phyloP scores from a whole-genome alignment of 2,113 vertebrate genomes.

The Pollachius pollachius region DNA sequence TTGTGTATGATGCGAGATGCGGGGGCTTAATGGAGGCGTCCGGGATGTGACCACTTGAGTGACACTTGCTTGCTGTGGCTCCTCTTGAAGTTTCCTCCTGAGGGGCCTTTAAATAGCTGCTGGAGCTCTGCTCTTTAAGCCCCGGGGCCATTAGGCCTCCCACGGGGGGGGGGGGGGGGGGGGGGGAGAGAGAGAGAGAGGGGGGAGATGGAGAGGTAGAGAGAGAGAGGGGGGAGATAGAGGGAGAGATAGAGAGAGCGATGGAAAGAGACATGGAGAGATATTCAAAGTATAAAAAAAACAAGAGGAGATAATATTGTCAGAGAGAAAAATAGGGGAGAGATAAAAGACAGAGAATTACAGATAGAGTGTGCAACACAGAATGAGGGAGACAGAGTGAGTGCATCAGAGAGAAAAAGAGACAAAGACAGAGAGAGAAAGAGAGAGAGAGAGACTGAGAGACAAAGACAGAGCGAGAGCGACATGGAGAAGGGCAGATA shows the following conservation, averaged over 20 bases:
- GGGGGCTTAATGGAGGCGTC: slow-evolving; percentile 37
- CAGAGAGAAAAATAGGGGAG: background rate
- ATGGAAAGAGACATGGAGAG: too few relatives aligned
- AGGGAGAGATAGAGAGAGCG: background rate
- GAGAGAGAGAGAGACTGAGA: background rate
- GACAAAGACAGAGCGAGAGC: background rate
- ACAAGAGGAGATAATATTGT: slow-evolving; percentile 3
- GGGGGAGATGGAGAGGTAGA: too few relatives aligned
- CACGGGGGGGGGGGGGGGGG: background rate
- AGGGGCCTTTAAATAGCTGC: slow-evolving; percentile 58
- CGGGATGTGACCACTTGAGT: slow-evolving; percentile 18
- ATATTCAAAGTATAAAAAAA: background rate
- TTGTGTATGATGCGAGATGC: background rate
- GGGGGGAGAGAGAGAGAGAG: slow-evolving; percentile 10
- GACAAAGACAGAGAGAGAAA: too few relatives aligned
- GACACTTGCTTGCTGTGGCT: slow-evolving; percentile 42
- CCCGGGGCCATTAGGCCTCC: slow-evolving; percentile 56
- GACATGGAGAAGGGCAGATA: slow-evolving; percentile 18
- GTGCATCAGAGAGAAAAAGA: too few relatives aligned
- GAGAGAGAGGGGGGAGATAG: background rate
- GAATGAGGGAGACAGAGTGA: too few relatives aligned
- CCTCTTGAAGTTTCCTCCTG: slow-evolving; percentile 31
- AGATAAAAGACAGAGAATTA: slow-evolving; percentile 1
- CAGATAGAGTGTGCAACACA: background rate
- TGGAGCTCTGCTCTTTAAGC: slow-evolving; percentile 50